Evolutionary conservation across 2,888 invertebrate genomes (phyloP).

Genomic region (Desoria tigrina): DNA sequence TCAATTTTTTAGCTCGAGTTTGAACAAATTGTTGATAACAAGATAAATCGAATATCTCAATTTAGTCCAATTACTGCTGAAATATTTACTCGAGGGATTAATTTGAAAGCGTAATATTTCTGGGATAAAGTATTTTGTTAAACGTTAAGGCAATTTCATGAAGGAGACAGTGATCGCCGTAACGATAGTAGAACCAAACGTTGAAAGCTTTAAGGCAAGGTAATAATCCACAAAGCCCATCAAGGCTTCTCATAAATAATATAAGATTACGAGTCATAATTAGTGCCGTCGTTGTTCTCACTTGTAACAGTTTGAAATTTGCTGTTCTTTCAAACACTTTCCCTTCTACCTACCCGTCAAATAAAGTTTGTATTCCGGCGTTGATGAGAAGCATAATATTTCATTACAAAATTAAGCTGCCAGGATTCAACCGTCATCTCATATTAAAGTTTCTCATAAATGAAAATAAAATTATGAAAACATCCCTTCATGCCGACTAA

Average conservation of each 20-base stretch:
- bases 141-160: no score
- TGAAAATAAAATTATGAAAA: slow-evolving; percentile 7
- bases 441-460: neutral
- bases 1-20: no score
- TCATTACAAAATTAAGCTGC: slow-evolving; percentile 11
- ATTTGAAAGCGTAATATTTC: no score
- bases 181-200: no score
- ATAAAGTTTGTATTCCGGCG: slow-evolving; percentile 8
- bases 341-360: slow-evolving; percentile 5
- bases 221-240: neutral
- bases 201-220: neutral
- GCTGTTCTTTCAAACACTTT: neutral
- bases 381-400: slow-evolving; percentile 9
- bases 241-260: slow-evolving; percentile 14
- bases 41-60: no score
- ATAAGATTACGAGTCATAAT: slow-evolving; percentile 15
- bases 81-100: no score
- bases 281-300: slow-evolving; percentile 10
- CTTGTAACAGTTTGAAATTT: slow-evolving; percentile 1
- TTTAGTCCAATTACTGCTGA: no score
- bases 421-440: neutral
- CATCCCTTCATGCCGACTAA: neutral
- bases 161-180: no score
- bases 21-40: no score
- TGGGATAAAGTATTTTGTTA: no score